Base-by-base conservation (phyloP, 2,113 vertebrate genomes). In the Sinocyclocheilus maitianheensis region DNA sequence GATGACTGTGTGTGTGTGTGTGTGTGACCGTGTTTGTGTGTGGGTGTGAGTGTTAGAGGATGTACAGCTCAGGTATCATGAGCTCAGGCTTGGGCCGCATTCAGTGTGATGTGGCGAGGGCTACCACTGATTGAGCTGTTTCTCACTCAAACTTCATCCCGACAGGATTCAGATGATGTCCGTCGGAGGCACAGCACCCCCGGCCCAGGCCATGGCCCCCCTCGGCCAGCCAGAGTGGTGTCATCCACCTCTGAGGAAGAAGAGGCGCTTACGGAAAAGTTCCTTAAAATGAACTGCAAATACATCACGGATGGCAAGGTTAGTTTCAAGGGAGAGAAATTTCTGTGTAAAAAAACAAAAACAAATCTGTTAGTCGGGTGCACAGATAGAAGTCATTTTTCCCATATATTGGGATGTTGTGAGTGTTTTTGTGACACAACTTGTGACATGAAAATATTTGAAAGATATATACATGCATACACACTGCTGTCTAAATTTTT, bases 201-300 rank as follows among this genome's bases (percentile, higher is more conserved):
- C 96, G 34, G 88, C 92, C 18, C 93, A 1, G 67, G 24, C 94
- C 91, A 89, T 94, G 0, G 91, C 0, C 43, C 93, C 83, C 92
- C 96, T 90, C 97, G 95, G 84, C 94, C 96, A 77, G 84, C 96
- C 72, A 95, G 97, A 92, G 96, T 97, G 93, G 97, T 99, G 65
- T 99, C 97, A 20, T 99, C 98, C 87, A 97, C 97, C 86, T 99
- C 98, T 0, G 97, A 99, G 92, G 98, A 99, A 87, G 98, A 99
- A 89, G 98, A 99, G 94, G 98, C 98, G 2, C 98, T 99, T 86
- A 99, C 97, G 7, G 98, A 99, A 93, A 99, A 99, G 92, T 99
- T 99, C 92, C 96, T 99, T 85, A 99, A 99, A 94, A 99, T 99
- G 92, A 99, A 97, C 92, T 99, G 98, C 95, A 99, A 97, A 91